Percentiles rank a stretch among this genome's conserved stretches.
Evolutionary conservation across 23 tunicate species (phyloP).

Genomic region (Trididemnum clinides): DNA sequence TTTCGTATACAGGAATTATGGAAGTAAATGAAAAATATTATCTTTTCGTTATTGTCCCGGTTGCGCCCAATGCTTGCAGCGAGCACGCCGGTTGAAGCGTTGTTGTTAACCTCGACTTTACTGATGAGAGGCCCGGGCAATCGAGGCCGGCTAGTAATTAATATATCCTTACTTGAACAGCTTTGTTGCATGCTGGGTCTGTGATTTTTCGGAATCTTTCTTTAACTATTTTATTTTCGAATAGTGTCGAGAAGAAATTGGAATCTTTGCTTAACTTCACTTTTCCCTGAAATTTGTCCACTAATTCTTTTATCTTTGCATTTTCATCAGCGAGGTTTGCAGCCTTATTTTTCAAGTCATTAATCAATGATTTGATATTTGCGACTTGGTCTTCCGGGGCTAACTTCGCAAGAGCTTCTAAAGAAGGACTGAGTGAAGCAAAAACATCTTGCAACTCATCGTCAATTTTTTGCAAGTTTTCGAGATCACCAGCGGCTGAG

Average conservation of each 20-base stretch:
- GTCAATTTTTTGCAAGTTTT: background rate
- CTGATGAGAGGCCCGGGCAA: background rate
- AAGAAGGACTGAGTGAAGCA: slow-evolving; percentile 22
- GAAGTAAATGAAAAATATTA: no score
- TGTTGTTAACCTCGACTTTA: no score
- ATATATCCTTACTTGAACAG: slow-evolving; percentile 28
- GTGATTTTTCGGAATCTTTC: slow-evolving; percentile 9
- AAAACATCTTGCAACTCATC: background rate
- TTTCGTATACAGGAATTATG: no score
- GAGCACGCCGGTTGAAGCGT: no score
- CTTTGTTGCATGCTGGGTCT: slow-evolving; percentile 52
- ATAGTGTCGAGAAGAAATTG: slow-evolving; percentile 13
- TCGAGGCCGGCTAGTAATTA: background rate
- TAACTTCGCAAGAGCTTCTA: slow-evolving; percentile 28
- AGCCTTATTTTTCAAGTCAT: slow-evolving; percentile 12
- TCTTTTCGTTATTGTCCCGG: background rate
- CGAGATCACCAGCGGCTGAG: no score
- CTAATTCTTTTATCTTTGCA: slow-evolving; percentile 6
- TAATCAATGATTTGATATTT: background rate
- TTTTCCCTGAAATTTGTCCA: background rate
- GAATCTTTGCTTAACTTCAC: background rate
- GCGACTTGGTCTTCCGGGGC: slow-evolving; percentile 22
- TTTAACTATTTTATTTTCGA: slow-evolving; percentile 21
- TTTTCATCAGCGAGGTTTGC: slow-evolving; percentile 13
- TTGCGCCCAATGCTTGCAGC: background rate